Evolutionary conservation across 2,797 vertebrate genomes (phyloP).

Genomic region (Loriculus beryllinus): DNA sequence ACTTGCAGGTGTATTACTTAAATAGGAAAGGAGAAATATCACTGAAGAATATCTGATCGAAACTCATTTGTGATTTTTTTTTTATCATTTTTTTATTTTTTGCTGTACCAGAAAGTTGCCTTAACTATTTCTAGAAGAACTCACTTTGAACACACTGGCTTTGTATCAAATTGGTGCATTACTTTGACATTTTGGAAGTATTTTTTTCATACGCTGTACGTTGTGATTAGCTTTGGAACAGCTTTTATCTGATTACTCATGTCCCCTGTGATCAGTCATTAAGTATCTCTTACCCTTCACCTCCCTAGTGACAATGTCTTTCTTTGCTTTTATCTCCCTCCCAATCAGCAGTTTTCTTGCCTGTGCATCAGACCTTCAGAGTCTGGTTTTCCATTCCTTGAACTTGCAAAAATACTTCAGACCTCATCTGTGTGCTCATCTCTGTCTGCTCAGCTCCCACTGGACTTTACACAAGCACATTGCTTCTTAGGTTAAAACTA

Average conservation of each 20-base stretch:
- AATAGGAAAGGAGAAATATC: neutral
- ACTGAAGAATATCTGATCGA: neutral
- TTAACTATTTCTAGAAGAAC: neutral
- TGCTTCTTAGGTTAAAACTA: neutral
- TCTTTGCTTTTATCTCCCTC: neutral
- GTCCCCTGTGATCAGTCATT: neutral
- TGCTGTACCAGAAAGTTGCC: neutral
- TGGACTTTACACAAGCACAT: neutral
- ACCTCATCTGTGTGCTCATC: neutral
- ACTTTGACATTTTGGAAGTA: neutral
- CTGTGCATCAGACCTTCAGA: neutral
- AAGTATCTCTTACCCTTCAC: neutral
- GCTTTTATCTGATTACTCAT: neutral
- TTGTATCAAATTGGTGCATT: neutral
- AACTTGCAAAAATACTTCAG: neutral
- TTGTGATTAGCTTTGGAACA: neutral
- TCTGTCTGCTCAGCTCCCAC: neutral
- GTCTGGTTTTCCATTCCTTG: neutral
- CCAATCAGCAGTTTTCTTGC: neutral
- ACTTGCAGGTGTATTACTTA: neutral
- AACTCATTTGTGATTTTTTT: neutral
- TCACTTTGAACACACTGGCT: neutral
- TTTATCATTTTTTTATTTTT: neutral
- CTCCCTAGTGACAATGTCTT: neutral
- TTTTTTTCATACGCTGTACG: neutral